phyloP scores from a whole-genome alignment of 2,113 vertebrate genomes.

The Pluvialis apricaria region DNA sequence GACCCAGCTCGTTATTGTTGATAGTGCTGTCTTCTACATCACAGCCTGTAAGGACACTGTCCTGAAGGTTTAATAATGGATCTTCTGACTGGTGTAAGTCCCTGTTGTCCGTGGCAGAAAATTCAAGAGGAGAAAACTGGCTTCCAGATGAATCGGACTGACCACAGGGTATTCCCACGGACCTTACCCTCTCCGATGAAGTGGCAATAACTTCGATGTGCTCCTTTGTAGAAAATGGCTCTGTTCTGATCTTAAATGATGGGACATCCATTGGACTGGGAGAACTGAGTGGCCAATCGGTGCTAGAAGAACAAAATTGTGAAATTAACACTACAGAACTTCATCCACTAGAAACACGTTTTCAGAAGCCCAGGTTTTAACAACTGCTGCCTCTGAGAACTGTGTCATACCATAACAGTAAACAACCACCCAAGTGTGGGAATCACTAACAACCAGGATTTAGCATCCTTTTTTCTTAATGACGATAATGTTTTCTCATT shows the following conservation, averaged over 20 bases:
- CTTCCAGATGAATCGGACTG: conserved; percentile 71
- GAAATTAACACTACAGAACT: not conserved
- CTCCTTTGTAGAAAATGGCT: conserved; percentile 73
- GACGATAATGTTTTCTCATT: not conserved
- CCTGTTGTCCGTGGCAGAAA: conserved; percentile 32
- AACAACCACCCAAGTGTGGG: not conserved
- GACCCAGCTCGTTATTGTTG: conserved; percentile 72
- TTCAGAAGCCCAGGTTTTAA: not conserved
- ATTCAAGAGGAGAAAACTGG: conserved; percentile 66
- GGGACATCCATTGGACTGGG: conserved; percentile 87
- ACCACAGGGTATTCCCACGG: conserved; percentile 68
- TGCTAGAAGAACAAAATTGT: conserved; percentile 66
- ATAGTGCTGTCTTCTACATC: conserved; percentile 74
- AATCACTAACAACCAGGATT: not conserved
- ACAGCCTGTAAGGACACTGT: conserved; percentile 81
- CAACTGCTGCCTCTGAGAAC: not conserved
- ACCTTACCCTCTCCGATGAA: conserved; percentile 14
- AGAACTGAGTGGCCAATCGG: conserved; percentile 92
- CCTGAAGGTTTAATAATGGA: conserved; percentile 54
- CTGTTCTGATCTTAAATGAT: conserved; percentile 88
- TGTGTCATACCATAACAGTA: rapidly evolving
- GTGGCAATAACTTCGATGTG: conserved; percentile 70
- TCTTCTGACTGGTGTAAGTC: conserved; percentile 46
- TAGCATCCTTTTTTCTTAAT: not conserved
- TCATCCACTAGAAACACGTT: not conserved